Base-by-base conservation (phyloP, 2,797 vertebrate species). In the Anisognathus igniventris region DNA sequence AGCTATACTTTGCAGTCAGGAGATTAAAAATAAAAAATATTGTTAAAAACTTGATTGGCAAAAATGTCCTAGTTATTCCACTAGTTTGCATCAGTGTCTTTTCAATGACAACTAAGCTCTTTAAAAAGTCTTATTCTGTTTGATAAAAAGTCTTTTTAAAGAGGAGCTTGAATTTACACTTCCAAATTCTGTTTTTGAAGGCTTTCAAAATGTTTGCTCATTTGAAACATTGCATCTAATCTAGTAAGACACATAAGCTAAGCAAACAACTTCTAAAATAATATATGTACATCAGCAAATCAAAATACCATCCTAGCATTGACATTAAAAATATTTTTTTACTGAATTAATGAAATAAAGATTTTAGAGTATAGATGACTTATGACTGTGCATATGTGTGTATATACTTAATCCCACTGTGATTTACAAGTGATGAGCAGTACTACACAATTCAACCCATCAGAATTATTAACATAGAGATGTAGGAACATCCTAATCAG, bases 11-110 rank as follows among this genome's bases (percentile, higher is more conserved):
- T 93, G 33, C 80, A 95, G 84, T 87, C 74, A 68, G 64, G 48
- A 93, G 53, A 95, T 96, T 95, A 95, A 96, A 92, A 95, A 81
- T 92, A 73, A 86, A 95, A 91, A 96, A 73, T 73, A 89, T 60
- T 71, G 30, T 91, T 81, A 58, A 77, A 90, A 96, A 61, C 7
- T 53, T 93, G 78, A 95, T 93, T 92, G 86, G 74, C 16, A 90
- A 82, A 95, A 95, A 88, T 84, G 23, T 60, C 56, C 83, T 87
- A 80, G 33, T 94, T 94, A 86, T 84, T 66, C 42, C 78, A 86
- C 47, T 92, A 90, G 56, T 93, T 92, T 93, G 65, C 33, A 82
- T 93, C 35, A 39, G 5, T 92, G 65, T 76, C 33, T 93, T 80
- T 91, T 89, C 75, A 91, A 91, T 65, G 68, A 79, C 44, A 96